Conservation (phyloP, 1,140 invertebrate genomes). For the Dendroctonus valens region DNA sequence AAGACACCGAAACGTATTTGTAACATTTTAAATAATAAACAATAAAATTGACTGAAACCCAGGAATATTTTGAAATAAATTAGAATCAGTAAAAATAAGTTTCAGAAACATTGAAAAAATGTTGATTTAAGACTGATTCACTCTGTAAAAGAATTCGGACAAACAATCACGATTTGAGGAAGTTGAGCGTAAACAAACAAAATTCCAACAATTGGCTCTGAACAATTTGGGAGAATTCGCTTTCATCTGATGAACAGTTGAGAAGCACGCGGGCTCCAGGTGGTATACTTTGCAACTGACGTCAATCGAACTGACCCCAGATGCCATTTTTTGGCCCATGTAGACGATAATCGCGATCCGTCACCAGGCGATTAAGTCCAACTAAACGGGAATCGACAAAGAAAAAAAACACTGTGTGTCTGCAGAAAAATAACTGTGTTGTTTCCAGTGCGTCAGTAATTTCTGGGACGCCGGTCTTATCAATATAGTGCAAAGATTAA, state of each 20-base stretch:
- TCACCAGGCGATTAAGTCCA: not conserved
- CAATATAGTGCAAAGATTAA: slow-evolving; percentile 11
- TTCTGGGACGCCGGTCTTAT: slow-evolving; percentile 13
- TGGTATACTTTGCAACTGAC: slow-evolving; percentile 23
- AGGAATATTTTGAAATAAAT: no score
- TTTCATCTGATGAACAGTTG: slow-evolving; percentile 15
- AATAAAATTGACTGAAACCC: no score
- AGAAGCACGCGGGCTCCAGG: slow-evolving; percentile 21
- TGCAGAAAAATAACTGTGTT: slow-evolving; percentile 1
- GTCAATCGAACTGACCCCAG: slow-evolving; percentile 26
- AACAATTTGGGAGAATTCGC: not conserved
- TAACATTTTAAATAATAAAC: no score
- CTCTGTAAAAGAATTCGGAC: no score
- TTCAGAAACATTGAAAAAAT: no score
- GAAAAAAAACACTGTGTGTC: not conserved
- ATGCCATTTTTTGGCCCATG: slow-evolving; percentile 21
- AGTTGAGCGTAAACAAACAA: no score
- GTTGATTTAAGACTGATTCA: no score
- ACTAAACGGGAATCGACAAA: not conserved
- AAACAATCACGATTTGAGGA: no score
- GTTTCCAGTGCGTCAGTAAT: slow-evolving; percentile 17
- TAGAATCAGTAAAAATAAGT: no score
- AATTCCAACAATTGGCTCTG: no score
- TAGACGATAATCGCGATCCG: slow-evolving; percentile 6
- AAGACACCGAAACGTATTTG: no score